These are phyloP conservation scores for Achatina immaculata DNA, from an alignment of 1,140 invertebrate genomes.

Conservation along the genomic window DNA sequence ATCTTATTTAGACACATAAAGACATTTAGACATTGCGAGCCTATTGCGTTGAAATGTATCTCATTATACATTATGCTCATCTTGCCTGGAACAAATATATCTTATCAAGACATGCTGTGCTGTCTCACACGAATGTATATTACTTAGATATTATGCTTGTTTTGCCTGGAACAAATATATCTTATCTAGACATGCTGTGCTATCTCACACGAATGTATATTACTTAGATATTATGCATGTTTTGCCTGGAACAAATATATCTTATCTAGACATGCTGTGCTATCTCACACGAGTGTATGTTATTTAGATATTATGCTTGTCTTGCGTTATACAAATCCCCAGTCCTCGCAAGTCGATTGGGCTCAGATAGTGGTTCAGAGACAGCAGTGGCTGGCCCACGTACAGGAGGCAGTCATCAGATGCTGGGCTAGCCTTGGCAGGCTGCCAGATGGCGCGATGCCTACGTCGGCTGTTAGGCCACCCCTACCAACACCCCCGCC, in stretches of 20 bases:
- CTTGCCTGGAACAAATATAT: no score
- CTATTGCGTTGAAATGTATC: no score
- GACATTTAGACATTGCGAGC: no score
- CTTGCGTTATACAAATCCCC: not conserved
- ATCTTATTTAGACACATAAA: no score
- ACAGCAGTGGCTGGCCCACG: slow-evolving; percentile 13
- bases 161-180: no score
- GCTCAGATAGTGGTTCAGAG: slow-evolving; percentile 15
- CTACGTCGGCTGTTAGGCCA: not conserved
- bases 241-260: not conserved
- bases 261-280: not conserved
- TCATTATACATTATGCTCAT: no score
- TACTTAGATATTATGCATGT: not conserved
- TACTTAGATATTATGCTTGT: no score
- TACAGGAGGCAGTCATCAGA: not conserved
- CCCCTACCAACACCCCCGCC: not conserved
- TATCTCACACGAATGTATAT: not conserved
- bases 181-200: no score
- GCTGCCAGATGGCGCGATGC: slow-evolving; percentile 13
- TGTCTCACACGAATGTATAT: no score
- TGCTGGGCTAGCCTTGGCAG: slow-evolving; percentile 16
- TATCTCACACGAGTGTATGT: not conserved
- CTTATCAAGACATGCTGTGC: no score
- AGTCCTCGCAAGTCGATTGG: slow-evolving; percentile 17
- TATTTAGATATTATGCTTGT: no score